Evolutionary conservation across 2,888 invertebrate species (phyloP).

Genomic region (Chaetogeoica ovagalla): DNA sequence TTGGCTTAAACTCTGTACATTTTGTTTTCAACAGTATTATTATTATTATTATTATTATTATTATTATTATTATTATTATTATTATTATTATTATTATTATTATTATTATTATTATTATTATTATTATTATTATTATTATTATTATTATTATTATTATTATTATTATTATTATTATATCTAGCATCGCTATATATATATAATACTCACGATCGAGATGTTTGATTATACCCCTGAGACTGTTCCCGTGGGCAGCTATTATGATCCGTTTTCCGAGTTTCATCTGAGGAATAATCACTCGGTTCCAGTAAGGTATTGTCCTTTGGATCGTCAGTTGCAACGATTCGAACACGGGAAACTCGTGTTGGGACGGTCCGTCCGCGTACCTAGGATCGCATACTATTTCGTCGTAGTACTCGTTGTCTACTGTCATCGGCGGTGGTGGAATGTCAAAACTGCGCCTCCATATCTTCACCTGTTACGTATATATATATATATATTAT

Average conservation of each 20-base stretch:
- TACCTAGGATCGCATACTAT: constrained; percentile 79
- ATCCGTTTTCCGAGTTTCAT: constrained; percentile 77
- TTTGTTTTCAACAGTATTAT: no score
- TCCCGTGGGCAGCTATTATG: constrained; percentile 83
- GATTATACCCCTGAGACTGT: constrained; percentile 81
- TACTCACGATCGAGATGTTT: constrained; percentile 79
- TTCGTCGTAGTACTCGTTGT: constrained; percentile 73
- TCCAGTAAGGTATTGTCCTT: constrained; percentile 84
- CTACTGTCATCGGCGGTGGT: constrained; percentile 78
- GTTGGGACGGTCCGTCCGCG: constrained; percentile 68
- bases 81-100: no score
- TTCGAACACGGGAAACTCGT: constrained; percentile 77
- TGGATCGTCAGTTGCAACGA: constrained; percentile 80
- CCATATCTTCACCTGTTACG: constrained; percentile 76
- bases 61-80: no score
- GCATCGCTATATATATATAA: neutral
- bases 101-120: neutral
- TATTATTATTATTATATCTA: neutral
- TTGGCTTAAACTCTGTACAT: no score
- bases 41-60: no score
- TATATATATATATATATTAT: neutral
- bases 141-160: neutral
- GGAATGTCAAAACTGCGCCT: constrained; percentile 79
- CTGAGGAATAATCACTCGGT: constrained; percentile 78
- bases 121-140: neutral